Evolutionary conservation across 1,140 invertebrate genomes (phyloP).

Genomic region (Anthonomus grandis): DNA sequence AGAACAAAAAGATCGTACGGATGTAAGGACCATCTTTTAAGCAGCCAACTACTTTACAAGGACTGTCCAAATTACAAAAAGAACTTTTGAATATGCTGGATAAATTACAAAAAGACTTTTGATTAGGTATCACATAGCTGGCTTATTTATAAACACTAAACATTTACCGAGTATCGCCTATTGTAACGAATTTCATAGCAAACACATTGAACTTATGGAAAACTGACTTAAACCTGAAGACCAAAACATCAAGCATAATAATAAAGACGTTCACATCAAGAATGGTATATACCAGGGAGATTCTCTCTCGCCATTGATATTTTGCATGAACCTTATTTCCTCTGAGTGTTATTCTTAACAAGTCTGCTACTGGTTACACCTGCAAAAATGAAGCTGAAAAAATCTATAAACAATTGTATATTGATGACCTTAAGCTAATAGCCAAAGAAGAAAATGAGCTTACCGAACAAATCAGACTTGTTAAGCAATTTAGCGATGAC

Average conservation of each 20-base stretch:
- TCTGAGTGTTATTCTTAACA: neutral
- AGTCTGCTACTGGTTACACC: neutral
- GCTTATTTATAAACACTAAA: neutral
- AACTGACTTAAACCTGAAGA: neutral
- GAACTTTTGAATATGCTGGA: neutral
- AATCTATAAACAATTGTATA: neutral
- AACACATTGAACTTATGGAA: neutral
- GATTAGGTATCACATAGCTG: slow-evolving; percentile 1
- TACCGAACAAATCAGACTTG: neutral
- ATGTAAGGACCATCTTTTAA: neutral
- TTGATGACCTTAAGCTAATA: slow-evolving; percentile 2
- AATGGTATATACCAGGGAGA: slow-evolving; percentile 1
- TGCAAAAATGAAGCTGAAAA: slow-evolving; percentile 1
- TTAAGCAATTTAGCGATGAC: slow-evolving; percentile 1
- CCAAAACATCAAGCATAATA: neutral
- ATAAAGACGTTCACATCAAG: neutral
- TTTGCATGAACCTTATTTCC: neutral
- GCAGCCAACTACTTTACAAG: neutral
- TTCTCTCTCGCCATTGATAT: neutral
- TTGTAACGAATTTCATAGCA: neutral
- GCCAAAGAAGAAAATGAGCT: neutral
- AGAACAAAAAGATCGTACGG: neutral
- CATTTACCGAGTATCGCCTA: neutral
- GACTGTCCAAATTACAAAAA: neutral
- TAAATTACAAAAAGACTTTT: neutral